These are phyloP conservation scores for Acanthaster planci DNA, from an alignment of 35 echinoderm and acorn worm species.

Conservation along the genomic window DNA sequence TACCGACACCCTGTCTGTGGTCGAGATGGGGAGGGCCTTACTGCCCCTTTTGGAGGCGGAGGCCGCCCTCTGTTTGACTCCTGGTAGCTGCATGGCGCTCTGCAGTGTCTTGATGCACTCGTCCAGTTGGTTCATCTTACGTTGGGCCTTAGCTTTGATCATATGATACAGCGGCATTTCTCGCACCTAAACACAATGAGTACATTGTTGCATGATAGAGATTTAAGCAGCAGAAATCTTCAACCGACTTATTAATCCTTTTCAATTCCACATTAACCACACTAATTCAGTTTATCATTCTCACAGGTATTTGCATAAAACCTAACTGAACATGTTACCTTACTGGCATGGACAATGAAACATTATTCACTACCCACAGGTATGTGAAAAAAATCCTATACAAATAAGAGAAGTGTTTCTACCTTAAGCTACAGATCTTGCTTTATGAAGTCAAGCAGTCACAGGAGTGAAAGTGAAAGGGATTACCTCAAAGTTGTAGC, in stretches of 20 bases:
- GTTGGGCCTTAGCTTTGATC: conserved; percentile 86
- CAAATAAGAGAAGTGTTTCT: too few species aligned
- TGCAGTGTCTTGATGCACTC: conserved; percentile 97
- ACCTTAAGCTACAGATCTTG: too few species aligned
- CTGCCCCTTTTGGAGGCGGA: conserved; percentile 55
- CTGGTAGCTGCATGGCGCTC: conserved; percentile 87
- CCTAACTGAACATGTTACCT: too few species aligned
- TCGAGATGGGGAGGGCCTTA: conserved; percentile 49
- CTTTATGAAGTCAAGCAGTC: too few species aligned
- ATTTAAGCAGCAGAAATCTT: background rate
- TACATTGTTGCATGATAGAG: background rate
- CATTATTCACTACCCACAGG: too few species aligned
- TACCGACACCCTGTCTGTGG: conserved; percentile 90
- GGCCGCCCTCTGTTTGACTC: conserved; percentile 74
- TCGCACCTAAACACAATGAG: conserved; percentile 60
- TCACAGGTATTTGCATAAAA: too few species aligned
- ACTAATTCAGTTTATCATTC: too few species aligned
- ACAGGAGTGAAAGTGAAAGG: background rate
- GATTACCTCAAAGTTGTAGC: conserved; percentile 98
- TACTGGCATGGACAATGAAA: too few species aligned
- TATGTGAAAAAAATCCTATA: too few species aligned
- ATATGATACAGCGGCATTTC: conserved; percentile 97
- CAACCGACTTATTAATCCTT: background rate
- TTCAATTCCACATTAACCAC: too few species aligned
- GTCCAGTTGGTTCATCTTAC: conserved; percentile 79